Evolutionary conservation across 1,140 invertebrate species (phyloP).

Genomic region (Armadillidium nasatum): DNA sequence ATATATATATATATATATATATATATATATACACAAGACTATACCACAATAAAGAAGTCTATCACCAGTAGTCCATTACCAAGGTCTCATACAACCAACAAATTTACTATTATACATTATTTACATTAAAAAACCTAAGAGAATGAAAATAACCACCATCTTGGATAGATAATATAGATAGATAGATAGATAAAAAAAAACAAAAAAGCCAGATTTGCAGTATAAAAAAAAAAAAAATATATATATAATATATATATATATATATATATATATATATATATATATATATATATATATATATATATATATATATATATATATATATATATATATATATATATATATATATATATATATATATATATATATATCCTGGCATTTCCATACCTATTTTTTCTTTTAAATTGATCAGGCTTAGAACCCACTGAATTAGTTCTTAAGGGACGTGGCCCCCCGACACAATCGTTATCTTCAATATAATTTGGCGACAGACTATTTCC

Average conservation of each 20-base stretch:
- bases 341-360: background rate
- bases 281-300: slow-evolving; percentile 17
- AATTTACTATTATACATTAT: no score
- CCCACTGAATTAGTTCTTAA: slow-evolving; percentile 27
- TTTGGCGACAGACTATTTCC: background rate
- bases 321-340: slow-evolving; percentile 19
- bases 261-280: slow-evolving; percentile 17
- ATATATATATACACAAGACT: background rate
- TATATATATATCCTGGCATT: no score
- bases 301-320: slow-evolving; percentile 6
- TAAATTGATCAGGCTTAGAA: slow-evolving; percentile 16
- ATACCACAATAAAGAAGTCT: no score
- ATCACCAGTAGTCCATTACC: no score
- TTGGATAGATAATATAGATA: no score
- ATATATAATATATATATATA: slow-evolving; percentile 14
- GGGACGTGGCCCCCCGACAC: background rate
- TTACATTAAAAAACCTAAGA: no score
- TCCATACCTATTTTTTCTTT: slow-evolving; percentile 25
- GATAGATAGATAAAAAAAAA: no score
- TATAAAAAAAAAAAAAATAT: no score
- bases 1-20: slow-evolving; percentile 14
- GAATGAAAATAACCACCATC: no score
- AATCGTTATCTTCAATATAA: slow-evolving; percentile 20
- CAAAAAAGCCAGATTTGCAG: no score
- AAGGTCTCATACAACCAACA: no score